A percentile compares a stretch with the other conserved stretches of the same genome.
Evolutionary conservation across 2,888 invertebrate genomes (phyloP).

Genomic region (Homarus gammarus): DNA sequence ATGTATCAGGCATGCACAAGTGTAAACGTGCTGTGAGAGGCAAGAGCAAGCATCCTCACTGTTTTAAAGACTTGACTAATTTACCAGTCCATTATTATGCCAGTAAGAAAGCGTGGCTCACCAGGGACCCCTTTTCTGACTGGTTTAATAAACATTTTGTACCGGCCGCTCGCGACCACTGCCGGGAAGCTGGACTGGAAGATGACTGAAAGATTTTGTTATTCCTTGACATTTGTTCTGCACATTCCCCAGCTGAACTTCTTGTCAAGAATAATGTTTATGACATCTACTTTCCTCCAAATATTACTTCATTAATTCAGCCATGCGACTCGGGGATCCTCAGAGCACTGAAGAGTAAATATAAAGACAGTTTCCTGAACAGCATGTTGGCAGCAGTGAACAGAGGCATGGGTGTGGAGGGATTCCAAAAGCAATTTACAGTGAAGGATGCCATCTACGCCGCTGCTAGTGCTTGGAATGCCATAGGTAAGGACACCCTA

Average conservation of each 20-base stretch:
- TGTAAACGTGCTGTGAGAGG: conserved; percentile 6
- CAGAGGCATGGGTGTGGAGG: neutral
- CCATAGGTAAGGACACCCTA: conserved; percentile 9
- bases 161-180: no score
- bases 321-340: conserved; percentile 1
- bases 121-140: no score
- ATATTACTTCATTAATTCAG: conserved; percentile 20
- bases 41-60: neutral
- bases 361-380: conserved; percentile 10
- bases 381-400: conserved; percentile 17
- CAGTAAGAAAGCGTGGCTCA: no score
- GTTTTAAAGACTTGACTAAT: conserved; percentile 18
- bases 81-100: conserved; percentile 15
- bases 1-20: conserved; percentile 8
- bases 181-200: conserved; percentile 11
- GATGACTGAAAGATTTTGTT: conserved; percentile 22
- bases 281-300: conserved; percentile 9
- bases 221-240: conserved; percentile 27
- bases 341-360: conserved; percentile 9
- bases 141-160: conserved; percentile 2
- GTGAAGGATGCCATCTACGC: neutral
- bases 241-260: no score
- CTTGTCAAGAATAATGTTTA: neutral
- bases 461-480: neutral
- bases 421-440: neutral